Conservation (phyloP, 1,140 invertebrate species). For the Dysdera silvatica region DNA sequence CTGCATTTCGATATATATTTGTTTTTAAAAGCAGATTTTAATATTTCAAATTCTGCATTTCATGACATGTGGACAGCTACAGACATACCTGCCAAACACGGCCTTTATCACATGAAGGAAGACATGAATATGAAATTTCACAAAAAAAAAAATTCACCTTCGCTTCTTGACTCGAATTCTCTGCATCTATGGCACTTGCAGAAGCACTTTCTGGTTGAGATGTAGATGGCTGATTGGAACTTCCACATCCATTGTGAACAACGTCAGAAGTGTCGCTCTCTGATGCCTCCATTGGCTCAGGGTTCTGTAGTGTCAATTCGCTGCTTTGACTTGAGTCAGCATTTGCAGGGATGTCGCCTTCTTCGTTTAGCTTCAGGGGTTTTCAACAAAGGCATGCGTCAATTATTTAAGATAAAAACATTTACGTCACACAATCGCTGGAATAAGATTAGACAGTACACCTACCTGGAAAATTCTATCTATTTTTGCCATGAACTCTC, state of each 20-base stretch:
- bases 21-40: neutral
- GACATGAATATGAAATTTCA: no score
- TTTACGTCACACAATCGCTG: neutral
- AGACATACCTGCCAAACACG: neutral
- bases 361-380: neutral
- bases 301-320: no score
- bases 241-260: no score
- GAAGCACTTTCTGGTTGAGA: no score
- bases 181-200: no score
- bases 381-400: neutral
- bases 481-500: conserved; percentile 40
- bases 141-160: no score
- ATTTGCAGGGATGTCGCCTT: neutral
- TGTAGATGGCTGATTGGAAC: no score
- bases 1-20: neutral
- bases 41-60: neutral
- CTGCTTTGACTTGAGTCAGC: neutral
- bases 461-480: conserved; percentile 42
- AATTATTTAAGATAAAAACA: neutral
- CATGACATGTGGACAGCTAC: neutral
- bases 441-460: neutral
- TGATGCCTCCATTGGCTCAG: no score
- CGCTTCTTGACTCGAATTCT: no score
- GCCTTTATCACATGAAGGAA: neutral
- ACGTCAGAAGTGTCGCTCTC: no score